Evolutionary conservation across 2,888 invertebrate species (phyloP).

Genomic region (Hirtodrosophila alboralis): DNA sequence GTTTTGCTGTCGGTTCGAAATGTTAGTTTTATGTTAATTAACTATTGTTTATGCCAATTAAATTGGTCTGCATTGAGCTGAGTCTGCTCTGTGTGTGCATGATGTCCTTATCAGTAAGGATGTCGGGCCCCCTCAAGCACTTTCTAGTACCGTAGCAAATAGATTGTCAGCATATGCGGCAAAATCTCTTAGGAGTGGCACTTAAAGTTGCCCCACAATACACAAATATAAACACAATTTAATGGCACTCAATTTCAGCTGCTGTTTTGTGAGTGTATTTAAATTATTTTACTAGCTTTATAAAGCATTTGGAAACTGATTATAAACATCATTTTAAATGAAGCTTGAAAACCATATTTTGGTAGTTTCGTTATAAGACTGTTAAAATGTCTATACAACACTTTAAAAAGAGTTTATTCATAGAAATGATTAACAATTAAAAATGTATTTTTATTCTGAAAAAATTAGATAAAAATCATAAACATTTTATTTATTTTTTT

Average conservation of each 20-base stretch:
- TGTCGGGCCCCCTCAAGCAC: slow-evolving; percentile 7
- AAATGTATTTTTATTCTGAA: too few relatives aligned
- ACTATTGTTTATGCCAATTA: slow-evolving; percentile 76
- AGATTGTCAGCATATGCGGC: slow-evolving; percentile 25
- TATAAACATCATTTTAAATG: too few relatives aligned
- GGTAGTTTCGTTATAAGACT: too few relatives aligned
- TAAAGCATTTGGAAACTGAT: too few relatives aligned
- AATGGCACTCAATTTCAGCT: slow-evolving; percentile 9
- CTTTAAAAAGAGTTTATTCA: too few relatives aligned
- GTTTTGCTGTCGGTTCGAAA: slow-evolving; percentile 47
- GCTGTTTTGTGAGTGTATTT: too few relatives aligned
- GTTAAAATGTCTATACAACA: too few relatives aligned
- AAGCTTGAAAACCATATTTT: too few relatives aligned
- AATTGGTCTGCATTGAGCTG: slow-evolving; percentile 25
- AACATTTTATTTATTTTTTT: too few relatives aligned
- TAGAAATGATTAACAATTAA: too few relatives aligned
- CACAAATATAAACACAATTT: not conserved
- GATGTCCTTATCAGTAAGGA: not conserved
- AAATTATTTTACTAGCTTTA: too few relatives aligned
- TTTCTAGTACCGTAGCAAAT: not conserved
- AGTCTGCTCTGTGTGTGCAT: slow-evolving; percentile 1
- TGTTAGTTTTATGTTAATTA: slow-evolving; percentile 80
- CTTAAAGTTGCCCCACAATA: not conserved
- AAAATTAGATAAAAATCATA: too few relatives aligned
- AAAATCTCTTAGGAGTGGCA: not conserved